Conservation (phyloP, 1,140 invertebrate genomes). For the Zaprionus tsacasi region DNA sequence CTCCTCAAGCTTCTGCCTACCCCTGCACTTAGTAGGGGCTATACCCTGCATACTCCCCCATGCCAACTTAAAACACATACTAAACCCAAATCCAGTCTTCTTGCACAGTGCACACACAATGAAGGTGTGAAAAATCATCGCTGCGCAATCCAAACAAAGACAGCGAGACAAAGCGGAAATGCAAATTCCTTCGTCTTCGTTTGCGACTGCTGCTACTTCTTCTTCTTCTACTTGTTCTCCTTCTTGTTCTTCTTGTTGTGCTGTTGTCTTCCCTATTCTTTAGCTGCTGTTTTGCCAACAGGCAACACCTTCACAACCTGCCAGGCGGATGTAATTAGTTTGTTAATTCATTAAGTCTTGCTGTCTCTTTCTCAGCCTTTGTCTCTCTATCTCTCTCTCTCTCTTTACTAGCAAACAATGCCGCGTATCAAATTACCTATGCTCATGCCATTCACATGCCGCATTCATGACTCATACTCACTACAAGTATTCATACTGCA, state of each 20-base stretch:
- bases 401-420: constrained; percentile 23
- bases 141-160: constrained; percentile 68
- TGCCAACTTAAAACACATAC: neutral
- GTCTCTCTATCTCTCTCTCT: neutral
- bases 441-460: constrained; percentile 11
- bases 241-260: too few species aligned
- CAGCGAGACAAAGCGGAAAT: constrained; percentile 66
- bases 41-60: neutral
- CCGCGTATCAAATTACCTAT: constrained; percentile 40
- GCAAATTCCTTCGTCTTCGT: constrained; percentile 55
- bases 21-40: neutral
- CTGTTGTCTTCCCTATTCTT: neutral
- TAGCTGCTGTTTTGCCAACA: constrained; percentile 76
- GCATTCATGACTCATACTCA: constrained; percentile 22
- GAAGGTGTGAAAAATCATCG: constrained; percentile 78
- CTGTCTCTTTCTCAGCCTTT: neutral
- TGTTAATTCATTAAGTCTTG: constrained; percentile 57
- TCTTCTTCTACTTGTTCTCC: neutral
- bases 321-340: constrained; percentile 75
- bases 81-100: neutral
- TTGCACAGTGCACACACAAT: constrained; percentile 7
- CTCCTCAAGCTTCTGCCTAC: neutral
- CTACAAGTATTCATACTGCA: constrained; percentile 61
- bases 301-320: constrained; percentile 57
- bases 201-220: neutral